These are phyloP conservation scores for Epinephelus coioides DNA, from an alignment of 2,797 vertebrate species.

Conservation along the genomic window DNA sequence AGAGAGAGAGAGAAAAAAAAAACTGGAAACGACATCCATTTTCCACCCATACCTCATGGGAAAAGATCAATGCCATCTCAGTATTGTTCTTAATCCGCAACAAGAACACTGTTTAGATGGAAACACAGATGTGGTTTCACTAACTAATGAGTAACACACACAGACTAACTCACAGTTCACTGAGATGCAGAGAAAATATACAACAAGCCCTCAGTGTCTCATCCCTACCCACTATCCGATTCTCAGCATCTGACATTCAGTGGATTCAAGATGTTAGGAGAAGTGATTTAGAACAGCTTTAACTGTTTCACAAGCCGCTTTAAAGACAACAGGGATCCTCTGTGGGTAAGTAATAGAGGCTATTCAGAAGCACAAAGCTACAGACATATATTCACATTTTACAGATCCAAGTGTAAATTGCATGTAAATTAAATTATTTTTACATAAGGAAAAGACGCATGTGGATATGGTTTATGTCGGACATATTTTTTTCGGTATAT, in stretches of 20 bases:
- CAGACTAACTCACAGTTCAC: constrained; percentile 8
- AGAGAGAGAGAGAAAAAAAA: constrained; percentile 3
- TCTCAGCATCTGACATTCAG: constrained; percentile 49
- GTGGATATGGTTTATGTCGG: not conserved
- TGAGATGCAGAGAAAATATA: constrained; percentile 39
- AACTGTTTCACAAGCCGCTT: constrained; percentile 45
- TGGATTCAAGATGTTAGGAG: constrained; percentile 44
- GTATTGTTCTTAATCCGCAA: constrained; percentile 45
- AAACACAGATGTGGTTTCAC: constrained; percentile 54
- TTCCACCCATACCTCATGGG: constrained; percentile 14
- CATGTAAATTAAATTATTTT: not conserved
- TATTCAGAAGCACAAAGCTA: constrained; percentile 20
- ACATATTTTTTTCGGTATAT: not conserved
- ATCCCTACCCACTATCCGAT: constrained; percentile 39
- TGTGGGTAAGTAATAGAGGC: constrained; percentile 19
- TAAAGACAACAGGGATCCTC: constrained; percentile 23
- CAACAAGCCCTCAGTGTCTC: constrained; percentile 22
- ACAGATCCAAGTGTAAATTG: not conserved
- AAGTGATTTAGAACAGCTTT: constrained; percentile 68
- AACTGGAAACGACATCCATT: constrained; percentile 6
- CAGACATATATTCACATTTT: constrained; percentile 4
- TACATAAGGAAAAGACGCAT: not conserved
- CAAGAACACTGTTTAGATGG: constrained; percentile 47
- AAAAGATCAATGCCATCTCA: constrained; percentile 31
- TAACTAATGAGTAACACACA: constrained; percentile 66